A percentile compares a stretch with the other conserved stretches of the same genome.
These are phyloP conservation scores for Neosalanx taihuensis DNA, from an alignment of 2,797 vertebrate species.

Conservation along the genomic window DNA sequence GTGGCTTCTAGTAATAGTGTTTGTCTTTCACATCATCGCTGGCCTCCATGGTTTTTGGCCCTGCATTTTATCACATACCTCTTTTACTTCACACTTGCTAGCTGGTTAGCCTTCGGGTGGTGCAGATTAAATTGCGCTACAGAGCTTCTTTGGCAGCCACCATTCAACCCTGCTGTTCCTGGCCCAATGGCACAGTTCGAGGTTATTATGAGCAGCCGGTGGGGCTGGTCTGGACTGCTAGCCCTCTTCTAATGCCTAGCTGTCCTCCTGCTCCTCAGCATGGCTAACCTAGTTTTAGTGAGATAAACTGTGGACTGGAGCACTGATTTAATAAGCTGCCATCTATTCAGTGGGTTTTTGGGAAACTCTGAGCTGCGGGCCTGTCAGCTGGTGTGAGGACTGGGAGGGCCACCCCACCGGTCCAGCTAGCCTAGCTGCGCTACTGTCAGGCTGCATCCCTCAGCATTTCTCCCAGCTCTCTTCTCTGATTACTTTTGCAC, in stretches of 20 bases:
- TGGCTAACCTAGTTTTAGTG: constrained; percentile 32
- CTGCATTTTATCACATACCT: neutral
- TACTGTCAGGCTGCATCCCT: constrained; percentile 21
- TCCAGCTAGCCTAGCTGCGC: constrained; percentile 1
- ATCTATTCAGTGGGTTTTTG: constrained; percentile 24
- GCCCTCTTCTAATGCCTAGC: constrained; percentile 24
- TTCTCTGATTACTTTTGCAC: constrained; percentile 28
- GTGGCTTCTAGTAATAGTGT: neutral
- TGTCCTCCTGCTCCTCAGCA: constrained; percentile 29
- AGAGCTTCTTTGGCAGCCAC: neutral
- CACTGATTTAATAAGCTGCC: constrained; percentile 17
- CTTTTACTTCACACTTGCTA: neutral
- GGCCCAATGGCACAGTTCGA: constrained; percentile 18
- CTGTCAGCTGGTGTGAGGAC: constrained; percentile 19
- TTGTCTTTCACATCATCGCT: neutral
- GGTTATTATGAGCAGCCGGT: neutral
- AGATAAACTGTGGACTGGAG: constrained; percentile 1
- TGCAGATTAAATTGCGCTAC: neutral
- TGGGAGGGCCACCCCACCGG: neutral
- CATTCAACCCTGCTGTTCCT: neutral
- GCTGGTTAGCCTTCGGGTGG: neutral
- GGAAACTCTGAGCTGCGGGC: constrained; percentile 17
- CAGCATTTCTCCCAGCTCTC: constrained; percentile 16
- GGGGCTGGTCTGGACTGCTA: constrained; percentile 17
- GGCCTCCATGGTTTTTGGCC: neutral